A percentile compares a stretch with the other conserved stretches of the same genome.
Evolutionary conservation across 2,888 invertebrate genomes (phyloP).

Genomic region (Rhagium mordax): DNA sequence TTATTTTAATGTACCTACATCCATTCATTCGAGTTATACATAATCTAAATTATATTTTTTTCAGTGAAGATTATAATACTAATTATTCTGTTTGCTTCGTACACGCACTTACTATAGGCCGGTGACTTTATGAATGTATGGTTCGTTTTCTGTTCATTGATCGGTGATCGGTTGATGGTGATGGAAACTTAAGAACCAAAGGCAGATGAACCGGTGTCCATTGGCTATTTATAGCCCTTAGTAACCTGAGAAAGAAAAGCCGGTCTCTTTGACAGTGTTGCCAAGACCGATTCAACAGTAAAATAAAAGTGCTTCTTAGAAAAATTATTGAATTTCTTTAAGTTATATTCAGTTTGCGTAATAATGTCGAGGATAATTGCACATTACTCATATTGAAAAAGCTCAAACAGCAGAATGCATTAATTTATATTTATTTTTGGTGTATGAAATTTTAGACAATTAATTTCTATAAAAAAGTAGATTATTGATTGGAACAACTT

Average conservation of each 20-base stretch:
- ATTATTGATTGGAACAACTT: too few species aligned
- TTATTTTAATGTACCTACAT: too few species aligned
- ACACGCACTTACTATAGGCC: not conserved
- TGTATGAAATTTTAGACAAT: too few species aligned
- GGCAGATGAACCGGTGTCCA: constrained; percentile 29
- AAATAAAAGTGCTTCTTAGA: not conserved
- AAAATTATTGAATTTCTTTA: not conserved
- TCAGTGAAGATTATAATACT: not conserved
- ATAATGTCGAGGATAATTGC: too few species aligned
- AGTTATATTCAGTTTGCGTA: too few species aligned
- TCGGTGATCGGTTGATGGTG: constrained; percentile 18
- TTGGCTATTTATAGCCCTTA: constrained; percentile 32
- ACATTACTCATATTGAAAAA: too few species aligned
- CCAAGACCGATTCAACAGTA: constrained; percentile 1
- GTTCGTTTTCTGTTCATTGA: constrained; percentile 33
- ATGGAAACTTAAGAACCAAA: constrained; percentile 24
- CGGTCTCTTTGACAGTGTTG: constrained; percentile 25
- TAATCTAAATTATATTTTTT: too few species aligned
- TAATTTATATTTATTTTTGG: too few species aligned
- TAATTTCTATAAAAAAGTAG: too few species aligned
- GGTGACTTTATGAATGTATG: constrained; percentile 27
- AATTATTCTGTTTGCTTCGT: not conserved
- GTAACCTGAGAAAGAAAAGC: constrained; percentile 24
- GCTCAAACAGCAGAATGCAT: too few species aligned
- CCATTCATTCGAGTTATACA: too few species aligned